Conservation (phyloP, 2,113 vertebrate species). For the Synchiropus splendidus region DNA sequence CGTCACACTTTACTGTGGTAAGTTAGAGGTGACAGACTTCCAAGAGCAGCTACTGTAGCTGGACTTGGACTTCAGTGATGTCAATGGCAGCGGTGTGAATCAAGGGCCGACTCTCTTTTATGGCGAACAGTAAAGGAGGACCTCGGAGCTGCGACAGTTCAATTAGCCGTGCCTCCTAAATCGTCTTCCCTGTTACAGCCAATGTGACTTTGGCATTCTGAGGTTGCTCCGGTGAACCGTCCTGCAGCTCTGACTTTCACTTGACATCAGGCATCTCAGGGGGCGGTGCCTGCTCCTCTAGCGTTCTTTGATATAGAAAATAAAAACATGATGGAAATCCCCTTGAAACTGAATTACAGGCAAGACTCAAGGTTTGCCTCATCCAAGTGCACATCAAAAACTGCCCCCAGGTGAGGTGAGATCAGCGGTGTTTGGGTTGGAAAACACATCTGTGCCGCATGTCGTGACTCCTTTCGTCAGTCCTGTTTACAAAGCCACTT, state of each 20-base stretch:
- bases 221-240: constrained; percentile 8
- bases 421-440: constrained; percentile 1
- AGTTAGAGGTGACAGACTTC: too few relatives aligned
- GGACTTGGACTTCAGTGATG: too few relatives aligned
- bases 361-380: neutral
- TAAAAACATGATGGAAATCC: constrained; percentile 29
- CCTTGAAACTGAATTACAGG: constrained; percentile 9
- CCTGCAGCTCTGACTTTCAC: constrained; percentile 26
- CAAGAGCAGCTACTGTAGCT: too few relatives aligned
- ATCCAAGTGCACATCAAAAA: constrained; percentile 6
- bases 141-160: neutral
- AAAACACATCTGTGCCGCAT: too few relatives aligned
- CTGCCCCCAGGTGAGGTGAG: constrained; percentile 8
- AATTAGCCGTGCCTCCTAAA: constrained; percentile 21
- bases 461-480: too few relatives aligned
- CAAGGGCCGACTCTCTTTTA: neutral
- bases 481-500: neutral
- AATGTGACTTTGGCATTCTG: constrained; percentile 10
- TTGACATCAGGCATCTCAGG: constrained; percentile 29
- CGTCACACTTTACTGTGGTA: too few relatives aligned
- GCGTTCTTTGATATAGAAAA: constrained; percentile 23
- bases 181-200: constrained; percentile 7
- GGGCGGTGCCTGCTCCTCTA: constrained; percentile 23
- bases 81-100: too few relatives aligned
- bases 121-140: constrained; percentile 1